Conservation (phyloP, 2,113 vertebrate species). For the Tiliqua scincoides region DNA sequence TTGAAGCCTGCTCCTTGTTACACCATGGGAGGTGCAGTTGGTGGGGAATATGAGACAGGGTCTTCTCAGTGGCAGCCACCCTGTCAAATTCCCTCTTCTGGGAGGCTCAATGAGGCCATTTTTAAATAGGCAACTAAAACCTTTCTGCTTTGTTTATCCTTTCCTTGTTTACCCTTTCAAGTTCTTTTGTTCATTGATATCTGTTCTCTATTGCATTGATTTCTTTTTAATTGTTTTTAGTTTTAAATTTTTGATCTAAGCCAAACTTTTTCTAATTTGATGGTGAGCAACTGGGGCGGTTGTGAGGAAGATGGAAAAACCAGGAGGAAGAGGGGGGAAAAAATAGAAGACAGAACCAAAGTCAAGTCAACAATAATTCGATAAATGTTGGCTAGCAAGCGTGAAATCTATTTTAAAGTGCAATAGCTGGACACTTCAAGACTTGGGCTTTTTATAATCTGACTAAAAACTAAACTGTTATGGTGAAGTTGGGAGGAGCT, state of each 20-base stretch:
- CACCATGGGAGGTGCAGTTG: no score
- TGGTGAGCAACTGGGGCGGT: background rate
- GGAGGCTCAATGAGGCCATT: background rate
- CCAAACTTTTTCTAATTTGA: no score
- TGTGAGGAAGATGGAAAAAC: background rate
- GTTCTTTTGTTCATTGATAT: no score
- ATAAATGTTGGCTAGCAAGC: background rate
- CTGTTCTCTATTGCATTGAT: no score
- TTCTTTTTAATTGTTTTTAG: no score
- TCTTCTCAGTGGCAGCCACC: no score
- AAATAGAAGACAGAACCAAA: background rate
- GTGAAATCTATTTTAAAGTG: background rate
- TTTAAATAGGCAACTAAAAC: background rate
- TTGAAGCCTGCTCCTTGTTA: no score
- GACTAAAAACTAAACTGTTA: slow-evolving; percentile 7
- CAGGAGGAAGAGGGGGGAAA: background rate
- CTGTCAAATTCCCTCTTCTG: no score
- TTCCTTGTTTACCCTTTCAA: background rate
- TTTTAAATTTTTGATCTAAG: no score
- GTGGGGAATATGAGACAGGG: no score
- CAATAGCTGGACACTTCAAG: background rate
- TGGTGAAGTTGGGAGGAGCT: slow-evolving; percentile 14
- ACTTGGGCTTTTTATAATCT: slow-evolving; percentile 19
- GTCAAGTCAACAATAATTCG: background rate
- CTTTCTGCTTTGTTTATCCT: no score